phyloP scores from a whole-genome alignment of 2,797 vertebrate genomes.

The Xyrichtys novacula region DNA sequence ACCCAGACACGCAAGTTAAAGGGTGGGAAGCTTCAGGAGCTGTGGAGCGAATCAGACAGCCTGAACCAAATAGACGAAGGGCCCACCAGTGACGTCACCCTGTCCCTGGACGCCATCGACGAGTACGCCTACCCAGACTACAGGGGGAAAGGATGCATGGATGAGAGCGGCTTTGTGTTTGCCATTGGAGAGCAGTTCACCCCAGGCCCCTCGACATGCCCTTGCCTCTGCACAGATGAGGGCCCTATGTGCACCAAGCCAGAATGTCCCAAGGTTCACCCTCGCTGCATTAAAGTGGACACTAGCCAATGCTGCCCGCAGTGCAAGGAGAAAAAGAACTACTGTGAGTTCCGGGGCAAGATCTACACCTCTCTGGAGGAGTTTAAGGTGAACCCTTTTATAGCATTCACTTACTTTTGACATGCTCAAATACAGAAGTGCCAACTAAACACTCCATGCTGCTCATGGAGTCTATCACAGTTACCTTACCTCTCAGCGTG shows the following conservation, averaged over 20 bases:
- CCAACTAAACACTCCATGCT: constrained; percentile 65
- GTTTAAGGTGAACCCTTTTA: constrained; percentile 93
- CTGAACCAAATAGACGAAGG: constrained; percentile 85
- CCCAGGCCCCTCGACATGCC: constrained; percentile 95
- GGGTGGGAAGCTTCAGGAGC: constrained; percentile 81
- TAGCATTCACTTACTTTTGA: constrained; percentile 61
- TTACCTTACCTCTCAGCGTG: constrained; percentile 62
- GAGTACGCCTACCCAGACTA: constrained; percentile 98
- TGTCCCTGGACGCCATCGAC: constrained; percentile 90
- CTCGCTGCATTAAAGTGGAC: constrained; percentile 96
- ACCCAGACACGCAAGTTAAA: constrained; percentile 80
- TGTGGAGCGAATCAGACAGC: constrained; percentile 81
- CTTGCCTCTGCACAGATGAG: constrained; percentile 98
- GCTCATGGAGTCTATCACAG: constrained; percentile 64
- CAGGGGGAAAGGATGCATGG: constrained; percentile 97
- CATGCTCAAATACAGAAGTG: constrained; percentile 61
- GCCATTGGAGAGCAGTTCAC: constrained; percentile 97
- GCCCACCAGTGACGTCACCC: constrained; percentile 84
- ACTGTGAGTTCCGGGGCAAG: constrained; percentile 96
- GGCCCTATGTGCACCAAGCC: constrained; percentile 95
- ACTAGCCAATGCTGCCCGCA: constrained; percentile 97
- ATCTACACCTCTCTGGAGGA: constrained; percentile 94
- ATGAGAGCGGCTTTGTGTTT: constrained; percentile 97
- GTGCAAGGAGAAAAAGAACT: constrained; percentile 97
- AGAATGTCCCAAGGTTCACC: constrained; percentile 95